Percentiles rank a stretch among this genome's conserved stretches.
These are phyloP conservation scores for Todiramphus saurophagus DNA, from an alignment of 2,113 vertebrate genomes.

Conservation along the genomic window DNA sequence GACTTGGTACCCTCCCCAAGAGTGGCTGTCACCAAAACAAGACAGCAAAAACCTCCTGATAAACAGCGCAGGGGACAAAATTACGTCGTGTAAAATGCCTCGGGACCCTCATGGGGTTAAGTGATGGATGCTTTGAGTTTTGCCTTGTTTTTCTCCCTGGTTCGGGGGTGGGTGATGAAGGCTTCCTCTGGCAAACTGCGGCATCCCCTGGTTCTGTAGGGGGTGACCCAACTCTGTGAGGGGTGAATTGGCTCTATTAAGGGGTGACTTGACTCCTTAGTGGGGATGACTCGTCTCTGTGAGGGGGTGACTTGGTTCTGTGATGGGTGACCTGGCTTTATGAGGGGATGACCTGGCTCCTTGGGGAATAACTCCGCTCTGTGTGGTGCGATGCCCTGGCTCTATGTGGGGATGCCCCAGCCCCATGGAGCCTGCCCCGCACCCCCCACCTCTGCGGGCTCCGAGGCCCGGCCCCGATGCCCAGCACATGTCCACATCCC, in stretches of 20 bases:
- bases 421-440: not conserved
- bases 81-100: not conserved
- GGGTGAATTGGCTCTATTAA: accelerated
- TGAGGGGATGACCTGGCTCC: not conserved
- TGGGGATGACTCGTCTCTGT: accelerated
- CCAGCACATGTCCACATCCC: no score
- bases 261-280: no score
- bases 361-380: not conserved
- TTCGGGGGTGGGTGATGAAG: not conserved
- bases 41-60: not conserved
- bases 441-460: not conserved
- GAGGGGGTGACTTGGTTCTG: not conserved
- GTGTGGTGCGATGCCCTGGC: not conserved
- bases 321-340: no score
- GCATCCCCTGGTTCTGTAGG: no score
- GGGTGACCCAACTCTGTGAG: not conserved
- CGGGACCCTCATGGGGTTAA: not conserved
- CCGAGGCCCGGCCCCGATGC: no score
- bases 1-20: not conserved
- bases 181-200: not conserved
- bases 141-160: not conserved
- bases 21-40: not conserved
- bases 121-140: accelerated
- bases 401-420: not conserved
- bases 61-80: not conserved